Base-by-base conservation (phyloP, 1,140 invertebrate genomes). In the Aradophagus sp. region DNA sequence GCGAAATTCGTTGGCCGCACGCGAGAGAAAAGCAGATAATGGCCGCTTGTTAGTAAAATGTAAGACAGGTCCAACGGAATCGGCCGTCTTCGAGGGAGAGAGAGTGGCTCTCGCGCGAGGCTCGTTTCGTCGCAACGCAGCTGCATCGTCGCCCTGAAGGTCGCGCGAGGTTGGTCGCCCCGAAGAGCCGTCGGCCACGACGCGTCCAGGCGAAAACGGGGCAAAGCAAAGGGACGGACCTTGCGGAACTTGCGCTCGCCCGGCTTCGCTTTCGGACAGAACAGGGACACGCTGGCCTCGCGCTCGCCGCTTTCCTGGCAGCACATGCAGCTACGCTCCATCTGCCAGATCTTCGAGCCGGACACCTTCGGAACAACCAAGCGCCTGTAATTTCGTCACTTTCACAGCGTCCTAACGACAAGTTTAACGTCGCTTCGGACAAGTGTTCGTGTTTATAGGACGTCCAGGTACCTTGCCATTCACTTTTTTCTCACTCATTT, bases 261-360 rank as follows among this genome's bases (percentile, higher is more conserved):
- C 58, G 89, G 90, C 82, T 93, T 93, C 4, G 93, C 93, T 81
- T 95, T 93, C 3, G 95, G 95, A 84, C 95, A 97, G 80, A 93
- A 94, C 5, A 97, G 84, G 1, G 93, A 92, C 5, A 97, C 93
- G 23, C 90, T 91, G 1, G 95, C 95, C 86, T 97, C 95, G 65
- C 95, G 87, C 84, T 97, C 95, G 1, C 95, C 95, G 72, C 94
- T 95, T 83, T 97, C 95, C 84, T 96, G 95, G 84, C 95, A 97
- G 79, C 95, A 97, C 91, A 96, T 96, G 76, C 95, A 96, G 6
- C 94, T 96, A 31, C 95, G 87, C 82, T 97, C 95, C 90, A 95
- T 96, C 89, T 97, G 95, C 95, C 95, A 97, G 78, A 97, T 94
- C 87, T 97, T 97, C 63, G 93, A 96, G 7, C 94, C 94, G n/a